phyloP scores from a whole-genome alignment of 2,113 vertebrate species.

The Pithys albifrons region DNA sequence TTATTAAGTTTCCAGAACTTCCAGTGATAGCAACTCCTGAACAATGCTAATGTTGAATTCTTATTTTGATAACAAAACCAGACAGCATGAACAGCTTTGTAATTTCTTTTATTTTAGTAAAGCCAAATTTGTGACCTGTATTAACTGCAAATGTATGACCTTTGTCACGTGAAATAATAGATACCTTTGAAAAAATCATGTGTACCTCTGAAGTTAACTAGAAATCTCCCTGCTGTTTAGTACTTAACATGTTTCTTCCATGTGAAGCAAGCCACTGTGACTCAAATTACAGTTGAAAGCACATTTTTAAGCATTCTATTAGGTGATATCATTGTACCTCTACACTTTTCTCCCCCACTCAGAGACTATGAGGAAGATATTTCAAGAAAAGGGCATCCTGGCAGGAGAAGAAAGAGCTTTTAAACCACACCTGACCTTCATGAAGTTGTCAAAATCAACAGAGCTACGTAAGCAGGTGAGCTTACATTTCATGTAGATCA shows the following conservation, averaged over 20 bases:
- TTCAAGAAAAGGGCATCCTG: constrained; percentile 86
- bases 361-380: constrained; percentile 83
- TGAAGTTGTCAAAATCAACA: constrained; percentile 90
- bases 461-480: constrained; percentile 85
- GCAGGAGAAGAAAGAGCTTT: constrained; percentile 80
- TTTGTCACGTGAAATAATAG: neutral
- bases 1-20: neutral
- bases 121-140: neutral
- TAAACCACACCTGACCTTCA: constrained; percentile 94
- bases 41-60: neutral
- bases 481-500: neutral
- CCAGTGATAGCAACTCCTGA: neutral
- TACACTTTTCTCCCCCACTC: constrained; percentile 13
- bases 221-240: neutral
- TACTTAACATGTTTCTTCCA: constrained; percentile 48
- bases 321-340: neutral
- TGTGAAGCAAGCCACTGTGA: neutral
- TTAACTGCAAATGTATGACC: neutral
- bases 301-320: neutral
- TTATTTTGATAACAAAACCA: neutral
- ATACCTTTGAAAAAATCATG: neutral
- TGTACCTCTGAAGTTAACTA: neutral
- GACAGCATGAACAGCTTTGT: neutral
- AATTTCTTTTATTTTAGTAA: neutral
- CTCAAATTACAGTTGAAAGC: constrained; percentile 10